These are phyloP conservation scores for Dasypogon diadema DNA, from an alignment of 2,888 invertebrate genomes.

Conservation along the genomic window DNA sequence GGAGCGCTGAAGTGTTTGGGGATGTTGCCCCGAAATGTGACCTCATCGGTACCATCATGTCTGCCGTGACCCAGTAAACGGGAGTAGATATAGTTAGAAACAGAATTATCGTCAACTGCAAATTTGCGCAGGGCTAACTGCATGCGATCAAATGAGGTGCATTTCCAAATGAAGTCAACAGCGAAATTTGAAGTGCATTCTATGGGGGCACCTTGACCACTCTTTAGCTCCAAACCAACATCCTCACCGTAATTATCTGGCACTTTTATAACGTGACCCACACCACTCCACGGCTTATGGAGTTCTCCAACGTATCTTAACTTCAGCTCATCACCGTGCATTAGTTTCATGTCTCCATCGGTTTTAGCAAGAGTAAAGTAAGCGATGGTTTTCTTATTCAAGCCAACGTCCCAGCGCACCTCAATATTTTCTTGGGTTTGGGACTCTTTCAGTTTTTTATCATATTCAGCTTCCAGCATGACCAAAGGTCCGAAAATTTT, in stretches of 20 bases:
- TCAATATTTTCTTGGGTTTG: constrained; percentile 98
- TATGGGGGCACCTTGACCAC: constrained; percentile 90
- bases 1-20: constrained; percentile 98
- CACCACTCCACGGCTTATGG: constrained; percentile 96
- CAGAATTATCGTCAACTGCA: constrained; percentile 95
- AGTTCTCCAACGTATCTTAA: constrained; percentile 93
- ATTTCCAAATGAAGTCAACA: constrained; percentile 99
- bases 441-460: constrained; percentile 96
- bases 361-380: constrained; percentile 98
- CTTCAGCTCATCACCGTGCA: constrained; percentile 98
- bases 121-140: constrained; percentile 93
- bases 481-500: constrained; percentile 98
- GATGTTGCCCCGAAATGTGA: constrained; percentile 85
- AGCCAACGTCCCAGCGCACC: constrained; percentile 98
- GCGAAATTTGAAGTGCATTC: constrained; percentile 96
- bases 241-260: constrained; percentile 98
- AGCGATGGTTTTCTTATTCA: constrained; percentile 98
- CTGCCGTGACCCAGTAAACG: constrained; percentile 94
- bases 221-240: constrained; percentile 96
- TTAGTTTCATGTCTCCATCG: constrained; percentile 97
- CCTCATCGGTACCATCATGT: constrained; percentile 95
- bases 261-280: constrained; percentile 97
- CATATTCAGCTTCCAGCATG: constrained; percentile 97
- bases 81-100: constrained; percentile 98
- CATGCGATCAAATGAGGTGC: constrained; percentile 98